phyloP scores from a whole-genome alignment of 2,797 vertebrate genomes.

The Sphaeramia orbicularis region DNA sequence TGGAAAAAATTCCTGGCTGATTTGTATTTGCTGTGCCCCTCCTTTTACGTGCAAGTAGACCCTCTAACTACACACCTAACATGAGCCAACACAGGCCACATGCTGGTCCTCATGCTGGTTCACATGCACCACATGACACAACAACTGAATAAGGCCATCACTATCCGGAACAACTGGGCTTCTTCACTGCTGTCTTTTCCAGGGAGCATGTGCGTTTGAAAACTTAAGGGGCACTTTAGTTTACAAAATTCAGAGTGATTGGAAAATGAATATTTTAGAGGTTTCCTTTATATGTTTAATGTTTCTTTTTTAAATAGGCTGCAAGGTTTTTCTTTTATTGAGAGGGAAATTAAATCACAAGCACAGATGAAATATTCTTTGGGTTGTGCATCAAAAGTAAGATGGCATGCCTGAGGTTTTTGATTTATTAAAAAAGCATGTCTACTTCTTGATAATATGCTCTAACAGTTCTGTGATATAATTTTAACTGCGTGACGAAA shows the following conservation, averaged over 20 bases:
- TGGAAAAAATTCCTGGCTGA: slow-evolving; percentile 71
- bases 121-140: slow-evolving; percentile 81
- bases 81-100: slow-evolving; percentile 80
- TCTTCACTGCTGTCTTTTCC: slow-evolving; percentile 67
- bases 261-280: slow-evolving; percentile 1
- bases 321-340: slow-evolving; percentile 20
- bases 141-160: slow-evolving; percentile 83
- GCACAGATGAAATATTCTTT: slow-evolving; percentile 33
- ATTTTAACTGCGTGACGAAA: slow-evolving; percentile 43
- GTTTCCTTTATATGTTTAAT: slow-evolving; percentile 17
- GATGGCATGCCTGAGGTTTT: slow-evolving; percentile 30
- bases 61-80: slow-evolving; percentile 81
- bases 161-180: slow-evolving; percentile 76
- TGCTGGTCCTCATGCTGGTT: slow-evolving; percentile 81
- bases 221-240: slow-evolving; percentile 19
- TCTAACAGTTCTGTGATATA: slow-evolving; percentile 45
- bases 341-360: slow-evolving; percentile 15
- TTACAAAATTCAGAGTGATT: slow-evolving; percentile 19
- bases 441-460: slow-evolving; percentile 21
- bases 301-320: background rate
- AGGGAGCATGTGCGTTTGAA: slow-evolving; percentile 29
- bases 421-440: slow-evolving; percentile 38
- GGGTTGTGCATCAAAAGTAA: slow-evolving; percentile 29
- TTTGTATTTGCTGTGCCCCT: slow-evolving; percentile 76
- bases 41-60: slow-evolving; percentile 73